These are phyloP conservation scores for Eudemis profundana DNA, from an alignment of 2,888 invertebrate genomes.

Conservation along the genomic window DNA sequence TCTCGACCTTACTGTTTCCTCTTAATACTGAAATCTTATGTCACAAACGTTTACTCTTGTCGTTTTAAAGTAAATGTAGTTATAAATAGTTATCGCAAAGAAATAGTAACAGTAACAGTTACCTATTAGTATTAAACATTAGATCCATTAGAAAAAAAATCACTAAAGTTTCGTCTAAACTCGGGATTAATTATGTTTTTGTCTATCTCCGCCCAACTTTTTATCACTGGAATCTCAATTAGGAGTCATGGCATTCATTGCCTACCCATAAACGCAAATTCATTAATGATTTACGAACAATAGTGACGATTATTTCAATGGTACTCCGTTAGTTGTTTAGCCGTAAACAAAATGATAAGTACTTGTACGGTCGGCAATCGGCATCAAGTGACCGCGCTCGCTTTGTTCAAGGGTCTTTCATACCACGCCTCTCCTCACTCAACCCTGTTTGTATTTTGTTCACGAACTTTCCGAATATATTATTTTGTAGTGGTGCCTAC, in stretches of 20 bases:
- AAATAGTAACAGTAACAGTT: too few species aligned
- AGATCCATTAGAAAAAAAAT: too few species aligned
- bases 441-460: constrained; percentile 78
- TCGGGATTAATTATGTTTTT: constrained; percentile 31
- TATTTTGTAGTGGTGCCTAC: constrained; percentile 70
- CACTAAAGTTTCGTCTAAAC: background rate
- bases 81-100: too few species aligned
- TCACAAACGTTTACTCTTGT: too few species aligned
- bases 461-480: constrained; percentile 81
- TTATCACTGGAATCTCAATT: constrained; percentile 33
- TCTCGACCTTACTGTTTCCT: too few species aligned
- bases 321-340: constrained; percentile 18
- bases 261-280: constrained; percentile 25
- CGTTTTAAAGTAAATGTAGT: too few species aligned
- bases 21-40: too few species aligned
- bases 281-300: constrained; percentile 30
- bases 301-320: constrained; percentile 24
- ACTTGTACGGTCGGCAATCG: constrained; percentile 61
- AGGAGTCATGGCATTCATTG: constrained; percentile 24
- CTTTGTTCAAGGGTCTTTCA: constrained; percentile 73
- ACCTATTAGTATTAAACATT: too few species aligned
- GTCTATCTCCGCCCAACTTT: constrained; percentile 18
- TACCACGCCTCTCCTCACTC: constrained; percentile 68
- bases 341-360: constrained; percentile 57
- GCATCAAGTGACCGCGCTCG: constrained; percentile 63